Evolutionary conservation across 2,113 vertebrate species (phyloP).

Genomic region (Grammomys dolichurus): DNA sequence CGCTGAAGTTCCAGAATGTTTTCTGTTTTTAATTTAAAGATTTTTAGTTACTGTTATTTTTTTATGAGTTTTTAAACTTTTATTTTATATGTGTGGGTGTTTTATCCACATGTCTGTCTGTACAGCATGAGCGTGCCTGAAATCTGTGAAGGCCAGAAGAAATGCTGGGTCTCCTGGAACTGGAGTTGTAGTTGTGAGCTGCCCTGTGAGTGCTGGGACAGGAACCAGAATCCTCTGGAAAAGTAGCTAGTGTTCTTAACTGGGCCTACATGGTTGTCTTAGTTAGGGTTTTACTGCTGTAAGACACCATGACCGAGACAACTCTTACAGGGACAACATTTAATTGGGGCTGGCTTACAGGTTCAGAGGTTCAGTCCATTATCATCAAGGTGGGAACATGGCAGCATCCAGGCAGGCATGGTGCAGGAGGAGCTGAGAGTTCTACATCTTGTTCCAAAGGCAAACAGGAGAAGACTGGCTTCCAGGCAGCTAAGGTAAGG

Average conservation of each 20-base stretch:
- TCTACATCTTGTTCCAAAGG: too few species aligned
- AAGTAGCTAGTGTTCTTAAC: not conserved
- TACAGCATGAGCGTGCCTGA: not conserved
- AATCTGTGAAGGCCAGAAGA: not conserved
- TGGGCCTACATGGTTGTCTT: not conserved
- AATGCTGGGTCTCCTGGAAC: not conserved
- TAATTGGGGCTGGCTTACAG: too few species aligned
- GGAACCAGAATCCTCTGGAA: not conserved
- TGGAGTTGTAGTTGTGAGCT: not conserved
- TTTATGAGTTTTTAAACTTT: not conserved
- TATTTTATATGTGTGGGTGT: not conserved
- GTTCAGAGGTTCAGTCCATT: too few species aligned
- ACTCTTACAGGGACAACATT: too few species aligned
- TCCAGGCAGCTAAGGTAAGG: too few species aligned
- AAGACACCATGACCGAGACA: too few species aligned
- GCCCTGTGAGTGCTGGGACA: not conserved
- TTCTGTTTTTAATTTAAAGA: not conserved
- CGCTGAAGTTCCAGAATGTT: not conserved
- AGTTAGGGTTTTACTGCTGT: too few species aligned
- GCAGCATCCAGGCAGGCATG: too few species aligned
- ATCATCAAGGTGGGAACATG: too few species aligned
- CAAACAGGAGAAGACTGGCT: too few species aligned
- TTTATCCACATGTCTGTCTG: not conserved
- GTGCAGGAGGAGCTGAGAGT: too few species aligned
- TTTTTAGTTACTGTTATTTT: not conserved